Percentiles rank a stretch among this genome's conserved stretches.
phyloP scores from a whole-genome alignment of 2,113 vertebrate genomes.

The Thunnus thynnus region DNA sequence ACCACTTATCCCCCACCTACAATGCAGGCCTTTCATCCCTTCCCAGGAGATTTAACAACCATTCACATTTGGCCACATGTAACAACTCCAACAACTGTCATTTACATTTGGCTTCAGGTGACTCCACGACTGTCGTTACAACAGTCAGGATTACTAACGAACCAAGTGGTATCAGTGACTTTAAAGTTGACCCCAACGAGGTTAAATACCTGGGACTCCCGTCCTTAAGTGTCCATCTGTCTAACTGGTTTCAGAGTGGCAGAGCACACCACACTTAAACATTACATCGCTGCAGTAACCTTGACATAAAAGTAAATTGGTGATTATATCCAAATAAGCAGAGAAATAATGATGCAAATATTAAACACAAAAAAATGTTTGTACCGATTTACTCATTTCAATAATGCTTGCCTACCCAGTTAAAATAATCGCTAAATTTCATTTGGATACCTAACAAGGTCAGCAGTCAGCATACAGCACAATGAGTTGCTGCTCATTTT shows the following conservation, averaged over 20 bases:
- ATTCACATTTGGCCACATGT: too few relatives aligned
- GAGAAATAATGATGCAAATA: slow-evolving; percentile 4
- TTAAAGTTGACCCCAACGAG: too few relatives aligned
- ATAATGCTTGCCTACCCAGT: not conserved
- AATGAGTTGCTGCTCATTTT: too few relatives aligned
- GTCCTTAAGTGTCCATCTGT: slow-evolving; percentile 42
- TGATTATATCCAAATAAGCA: slow-evolving; percentile 13
- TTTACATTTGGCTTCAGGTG: too few relatives aligned
- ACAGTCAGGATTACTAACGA: too few relatives aligned
- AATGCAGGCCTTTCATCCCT: too few relatives aligned
- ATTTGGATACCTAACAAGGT: not conserved
- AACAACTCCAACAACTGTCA: too few relatives aligned
- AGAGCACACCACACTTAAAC: slow-evolving; percentile 27
- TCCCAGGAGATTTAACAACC: too few relatives aligned
- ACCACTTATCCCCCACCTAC: too few relatives aligned
- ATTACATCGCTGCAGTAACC: slow-evolving; percentile 7
- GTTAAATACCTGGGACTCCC: too few relatives aligned
- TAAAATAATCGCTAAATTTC: not conserved
- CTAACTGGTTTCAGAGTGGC: slow-evolving; percentile 18
- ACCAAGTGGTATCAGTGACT: too few relatives aligned
- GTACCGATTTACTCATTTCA: not conserved
- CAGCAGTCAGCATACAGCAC: not conserved
- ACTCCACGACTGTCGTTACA: too few relatives aligned
- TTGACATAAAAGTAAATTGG: slow-evolving; percentile 15
- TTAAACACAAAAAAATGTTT: not conserved